A percentile compares a stretch with the other conserved stretches of the same genome.
These are phyloP conservation scores for Dasysyrphus albostriatus DNA, from an alignment of 2,888 invertebrate species.

Conservation along the genomic window DNA sequence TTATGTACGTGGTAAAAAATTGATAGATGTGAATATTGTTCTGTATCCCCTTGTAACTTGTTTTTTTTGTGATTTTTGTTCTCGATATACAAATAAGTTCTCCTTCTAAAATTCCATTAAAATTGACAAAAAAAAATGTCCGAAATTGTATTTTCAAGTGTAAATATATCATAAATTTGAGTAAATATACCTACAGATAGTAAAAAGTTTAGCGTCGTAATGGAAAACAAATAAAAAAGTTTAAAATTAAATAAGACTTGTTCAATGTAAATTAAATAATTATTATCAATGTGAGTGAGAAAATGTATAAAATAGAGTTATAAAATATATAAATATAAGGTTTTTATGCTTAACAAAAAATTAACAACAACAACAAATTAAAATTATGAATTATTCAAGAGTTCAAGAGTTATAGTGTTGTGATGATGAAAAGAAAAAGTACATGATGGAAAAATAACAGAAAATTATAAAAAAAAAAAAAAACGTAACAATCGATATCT, in stretches of 20 bases:
- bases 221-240: slow-evolving; percentile 23
- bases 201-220: slow-evolving; percentile 22
- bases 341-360: slow-evolving; percentile 50
- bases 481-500: slow-evolving; percentile 57
- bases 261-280: slow-evolving; percentile 40
- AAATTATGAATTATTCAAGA: slow-evolving; percentile 41
- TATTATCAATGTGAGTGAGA: slow-evolving; percentile 66
- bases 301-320: slow-evolving; percentile 38
- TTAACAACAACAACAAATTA: slow-evolving; percentile 32
- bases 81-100: not conserved
- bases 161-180: slow-evolving; percentile 8
- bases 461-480: slow-evolving; percentile 28
- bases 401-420: slow-evolving; percentile 27
- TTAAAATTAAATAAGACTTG: slow-evolving; percentile 45
- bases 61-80: slow-evolving; percentile 24
- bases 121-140: slow-evolving; percentile 17
- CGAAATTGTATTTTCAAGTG: slow-evolving; percentile 14
- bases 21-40: slow-evolving; percentile 38
- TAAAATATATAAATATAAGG: slow-evolving; percentile 55
- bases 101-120: not conserved
- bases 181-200: slow-evolving; percentile 29
- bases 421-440: slow-evolving; percentile 9
- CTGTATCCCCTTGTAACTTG: slow-evolving; percentile 26
- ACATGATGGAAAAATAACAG: slow-evolving; percentile 21
- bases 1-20: slow-evolving; percentile 48